A percentile compares a stretch with the other conserved stretches of the same genome.
phyloP scores from a whole-genome alignment of 2,888 invertebrate species.

The Epinotia nisella region DNA sequence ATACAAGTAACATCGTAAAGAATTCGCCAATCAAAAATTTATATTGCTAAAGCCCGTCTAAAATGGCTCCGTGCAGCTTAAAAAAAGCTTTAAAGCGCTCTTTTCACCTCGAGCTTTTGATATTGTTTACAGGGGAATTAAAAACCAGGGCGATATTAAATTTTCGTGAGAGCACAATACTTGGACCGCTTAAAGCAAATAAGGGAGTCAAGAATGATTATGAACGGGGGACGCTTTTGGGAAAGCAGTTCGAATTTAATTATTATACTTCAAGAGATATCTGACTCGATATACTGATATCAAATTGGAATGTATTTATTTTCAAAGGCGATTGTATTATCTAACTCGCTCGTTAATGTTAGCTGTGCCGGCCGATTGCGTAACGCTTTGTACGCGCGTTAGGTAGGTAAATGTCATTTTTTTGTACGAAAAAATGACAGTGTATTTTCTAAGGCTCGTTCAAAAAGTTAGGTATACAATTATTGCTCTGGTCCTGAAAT shows the following conservation, averaged over 20 bases:
- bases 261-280: neutral
- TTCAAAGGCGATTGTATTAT: too few species aligned
- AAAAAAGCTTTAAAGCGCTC: constrained; percentile 20
- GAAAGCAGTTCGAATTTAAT: neutral
- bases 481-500: too few species aligned
- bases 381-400: too few species aligned
- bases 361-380: too few species aligned
- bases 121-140: constrained; percentile 36
- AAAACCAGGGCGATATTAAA: constrained; percentile 36
- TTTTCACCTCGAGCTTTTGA: constrained; percentile 24
- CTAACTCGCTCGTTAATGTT: too few species aligned
- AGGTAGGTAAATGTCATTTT: too few species aligned
- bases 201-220: neutral
- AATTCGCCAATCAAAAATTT: neutral
- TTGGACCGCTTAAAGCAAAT: constrained; percentile 6
- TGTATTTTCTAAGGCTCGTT: too few species aligned
- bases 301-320: neutral
- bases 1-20: constrained; percentile 1
- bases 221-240: neutral
- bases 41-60: constrained; percentile 7
- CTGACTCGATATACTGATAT: neutral
- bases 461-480: too few species aligned
- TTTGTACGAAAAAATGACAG: too few species aligned
- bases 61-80: neutral
- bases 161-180: constrained; percentile 22